A percentile compares a stretch with the other conserved stretches of the same genome.
Evolutionary conservation across 2,113 vertebrate genomes (phyloP).

Genomic region (Thunnus maccoyii): DNA sequence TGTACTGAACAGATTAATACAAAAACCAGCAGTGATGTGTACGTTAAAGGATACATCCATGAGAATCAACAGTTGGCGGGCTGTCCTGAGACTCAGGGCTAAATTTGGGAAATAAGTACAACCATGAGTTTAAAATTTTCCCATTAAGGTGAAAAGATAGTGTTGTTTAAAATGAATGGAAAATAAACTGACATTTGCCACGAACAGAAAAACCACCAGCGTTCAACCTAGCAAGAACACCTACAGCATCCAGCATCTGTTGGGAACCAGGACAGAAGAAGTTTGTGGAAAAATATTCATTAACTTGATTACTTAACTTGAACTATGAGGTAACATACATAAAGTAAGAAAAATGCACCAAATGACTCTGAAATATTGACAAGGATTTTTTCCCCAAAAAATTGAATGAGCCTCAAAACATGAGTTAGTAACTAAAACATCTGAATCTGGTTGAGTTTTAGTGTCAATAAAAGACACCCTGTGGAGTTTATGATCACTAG

Average conservation of each 20-base stretch:
- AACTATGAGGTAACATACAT: no score
- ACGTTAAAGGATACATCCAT: slow-evolving; percentile 77
- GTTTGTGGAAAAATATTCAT: not conserved
- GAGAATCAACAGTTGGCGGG: slow-evolving; percentile 63
- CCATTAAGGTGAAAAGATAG: not conserved
- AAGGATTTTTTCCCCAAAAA: no score
- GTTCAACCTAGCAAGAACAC: slow-evolving; percentile 60
- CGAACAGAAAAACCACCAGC: slow-evolving; percentile 62
- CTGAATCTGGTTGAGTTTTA: no score
- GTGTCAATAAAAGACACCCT: no score
- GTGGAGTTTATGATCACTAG: no score
- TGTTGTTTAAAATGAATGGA: not conserved
- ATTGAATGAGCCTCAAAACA: no score
- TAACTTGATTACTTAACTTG: no score
- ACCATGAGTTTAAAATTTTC: not conserved
- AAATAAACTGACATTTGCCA: slow-evolving; percentile 68
- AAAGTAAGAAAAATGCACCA: no score
- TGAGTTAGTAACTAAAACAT: no score
- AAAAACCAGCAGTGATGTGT: not conserved
- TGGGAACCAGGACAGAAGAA: not conserved
- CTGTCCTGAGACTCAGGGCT: slow-evolving; percentile 76
- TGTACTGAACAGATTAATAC: no score
- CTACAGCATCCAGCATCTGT: slow-evolving; percentile 59
- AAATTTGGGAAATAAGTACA: not conserved
- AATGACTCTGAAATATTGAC: no score